Conservation (phyloP, 2,797 vertebrate genomes). For the Poecilia picta region DNA sequence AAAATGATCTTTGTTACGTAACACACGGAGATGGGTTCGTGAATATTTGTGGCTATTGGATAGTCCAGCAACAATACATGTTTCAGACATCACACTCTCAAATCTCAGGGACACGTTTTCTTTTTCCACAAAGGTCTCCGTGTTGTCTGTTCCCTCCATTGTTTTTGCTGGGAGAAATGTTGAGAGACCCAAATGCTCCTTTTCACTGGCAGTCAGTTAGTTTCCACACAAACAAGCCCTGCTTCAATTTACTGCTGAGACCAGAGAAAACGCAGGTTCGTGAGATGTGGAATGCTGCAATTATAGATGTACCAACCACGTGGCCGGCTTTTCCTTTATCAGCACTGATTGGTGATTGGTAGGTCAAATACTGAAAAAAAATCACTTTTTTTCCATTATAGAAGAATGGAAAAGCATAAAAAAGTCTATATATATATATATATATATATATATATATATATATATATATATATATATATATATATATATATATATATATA, state of each 20-base stretch:
- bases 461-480: no score
- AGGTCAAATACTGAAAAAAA: background rate
- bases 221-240: background rate
- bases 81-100: slow-evolving; percentile 45
- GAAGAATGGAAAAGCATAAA: background rate
- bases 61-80: slow-evolving; percentile 37
- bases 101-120: slow-evolving; percentile 45
- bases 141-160: slow-evolving; percentile 32
- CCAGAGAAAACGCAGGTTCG: background rate
- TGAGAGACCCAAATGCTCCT: background rate
- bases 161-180: slow-evolving; percentile 21
- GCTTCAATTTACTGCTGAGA: background rate
- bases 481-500: no score
- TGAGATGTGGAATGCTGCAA: background rate
- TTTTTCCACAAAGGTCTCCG: slow-evolving; percentile 20
- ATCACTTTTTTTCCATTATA: no score
- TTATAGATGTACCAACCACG: background rate
- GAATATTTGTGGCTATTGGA: slow-evolving; percentile 62
- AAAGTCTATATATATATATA: background rate
- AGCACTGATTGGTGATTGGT: background rate
- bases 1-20: slow-evolving; percentile 31
- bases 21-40: slow-evolving; percentile 21
- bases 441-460: no score
- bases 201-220: background rate
- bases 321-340: background rate